phyloP scores from a whole-genome alignment of 1,140 invertebrate species.

The Eufriesea mexicana region DNA sequence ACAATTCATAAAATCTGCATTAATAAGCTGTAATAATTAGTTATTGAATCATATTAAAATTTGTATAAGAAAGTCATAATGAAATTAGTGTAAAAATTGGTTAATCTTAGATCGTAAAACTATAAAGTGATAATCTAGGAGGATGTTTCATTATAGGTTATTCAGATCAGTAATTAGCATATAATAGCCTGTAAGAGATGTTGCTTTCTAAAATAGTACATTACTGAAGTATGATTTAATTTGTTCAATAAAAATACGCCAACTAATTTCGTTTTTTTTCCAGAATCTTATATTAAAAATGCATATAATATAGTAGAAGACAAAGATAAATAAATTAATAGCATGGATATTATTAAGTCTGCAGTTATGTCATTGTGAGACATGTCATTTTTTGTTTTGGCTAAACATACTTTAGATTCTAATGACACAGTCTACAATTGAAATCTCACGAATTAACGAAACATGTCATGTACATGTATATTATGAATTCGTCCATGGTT shows the following conservation, averaged over 20 bases:
- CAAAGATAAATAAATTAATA: no score
- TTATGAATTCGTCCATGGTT: conserved; percentile 20
- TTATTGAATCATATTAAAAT: background rate
- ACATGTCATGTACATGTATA: conserved; percentile 11
- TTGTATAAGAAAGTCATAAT: no score
- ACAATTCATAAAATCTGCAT: conserved; percentile 34
- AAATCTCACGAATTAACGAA: conserved; percentile 10
- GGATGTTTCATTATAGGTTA: background rate
- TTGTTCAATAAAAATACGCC: background rate
- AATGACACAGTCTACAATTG: background rate
- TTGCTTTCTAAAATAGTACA: no score
- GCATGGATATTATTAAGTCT: no score
- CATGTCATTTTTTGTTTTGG: background rate
- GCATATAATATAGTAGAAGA: background rate
- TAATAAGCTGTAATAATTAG: background rate
- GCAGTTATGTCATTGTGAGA: background rate
- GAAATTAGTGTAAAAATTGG: background rate
- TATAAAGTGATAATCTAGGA: background rate
- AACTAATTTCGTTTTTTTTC: background rate
- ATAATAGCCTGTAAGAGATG: no score
- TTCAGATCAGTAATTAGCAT: no score
- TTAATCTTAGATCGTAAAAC: background rate
- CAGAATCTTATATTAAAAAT: background rate
- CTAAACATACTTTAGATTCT: background rate
- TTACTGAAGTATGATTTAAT: background rate